Evolutionary conservation across 2,888 invertebrate genomes (phyloP).

Genomic region (Noctua fimbriata): DNA sequence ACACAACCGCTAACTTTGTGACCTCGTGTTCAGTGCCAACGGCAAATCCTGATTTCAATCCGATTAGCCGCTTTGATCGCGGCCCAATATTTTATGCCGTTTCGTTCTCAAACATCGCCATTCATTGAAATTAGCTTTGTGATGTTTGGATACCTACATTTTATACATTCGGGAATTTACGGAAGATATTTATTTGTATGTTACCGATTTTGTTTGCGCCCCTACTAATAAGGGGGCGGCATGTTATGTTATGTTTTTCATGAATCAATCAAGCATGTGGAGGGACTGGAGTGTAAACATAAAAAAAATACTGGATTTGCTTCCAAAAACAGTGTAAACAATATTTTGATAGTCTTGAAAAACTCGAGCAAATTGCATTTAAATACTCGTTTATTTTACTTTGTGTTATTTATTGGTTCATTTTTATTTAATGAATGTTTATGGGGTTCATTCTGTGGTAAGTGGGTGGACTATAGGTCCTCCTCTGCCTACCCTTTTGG

Average conservation of each 20-base stretch:
- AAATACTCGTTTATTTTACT: background rate
- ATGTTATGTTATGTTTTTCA: background rate
- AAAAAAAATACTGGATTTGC: background rate
- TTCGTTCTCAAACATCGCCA: constrained; percentile 60
- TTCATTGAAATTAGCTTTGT: constrained; percentile 51
- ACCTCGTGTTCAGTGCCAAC: constrained; percentile 52
- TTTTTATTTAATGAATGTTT: background rate
- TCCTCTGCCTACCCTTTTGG: background rate
- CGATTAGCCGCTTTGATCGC: constrained; percentile 72
- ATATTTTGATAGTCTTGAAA: too few relatives aligned
- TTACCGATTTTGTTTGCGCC: background rate
- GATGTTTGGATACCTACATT: constrained; percentile 6
- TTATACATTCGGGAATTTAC: background rate
- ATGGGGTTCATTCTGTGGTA: background rate
- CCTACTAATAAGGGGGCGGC: background rate
- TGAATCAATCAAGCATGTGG: background rate
- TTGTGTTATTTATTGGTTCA: background rate
- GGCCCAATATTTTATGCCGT: constrained; percentile 69
- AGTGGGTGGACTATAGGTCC: background rate
- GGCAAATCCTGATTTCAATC: constrained; percentile 70
- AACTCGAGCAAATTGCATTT: background rate
- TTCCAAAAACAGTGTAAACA: background rate
- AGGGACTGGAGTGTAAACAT: background rate
- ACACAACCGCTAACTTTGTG: constrained; percentile 28
- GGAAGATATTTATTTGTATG: background rate